phyloP scores from a whole-genome alignment of 2,113 vertebrate genomes.

The Laticauda colubrina region DNA sequence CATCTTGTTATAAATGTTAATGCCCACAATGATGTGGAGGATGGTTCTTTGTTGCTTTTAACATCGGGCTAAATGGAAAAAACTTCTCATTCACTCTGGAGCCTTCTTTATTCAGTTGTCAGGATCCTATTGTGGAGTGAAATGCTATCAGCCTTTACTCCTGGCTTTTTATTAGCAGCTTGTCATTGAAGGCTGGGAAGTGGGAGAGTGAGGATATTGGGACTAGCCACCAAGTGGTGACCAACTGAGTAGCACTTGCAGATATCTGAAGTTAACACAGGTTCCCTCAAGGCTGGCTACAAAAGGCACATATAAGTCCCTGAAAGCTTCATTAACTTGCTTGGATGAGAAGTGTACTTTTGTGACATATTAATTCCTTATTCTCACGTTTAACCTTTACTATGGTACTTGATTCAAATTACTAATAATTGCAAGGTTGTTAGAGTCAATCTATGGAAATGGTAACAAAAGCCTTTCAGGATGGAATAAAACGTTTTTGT shows the following conservation, averaged over 20 bases:
- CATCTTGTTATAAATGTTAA: conserved; percentile 53
- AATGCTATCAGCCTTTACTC: conserved; percentile 35
- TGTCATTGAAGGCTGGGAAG: conserved; percentile 28
- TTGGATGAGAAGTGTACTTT: conserved; percentile 58
- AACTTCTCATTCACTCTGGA: conserved; percentile 35
- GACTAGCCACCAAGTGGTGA: conserved; percentile 48
- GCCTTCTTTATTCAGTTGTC: conserved; percentile 42
- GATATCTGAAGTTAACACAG: conserved; percentile 29
- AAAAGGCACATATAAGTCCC: conserved; percentile 60
- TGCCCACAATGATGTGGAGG: conserved; percentile 37
- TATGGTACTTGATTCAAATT: conserved; percentile 71
- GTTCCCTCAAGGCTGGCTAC: conserved; percentile 25
- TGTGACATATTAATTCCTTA: conserved; percentile 76
- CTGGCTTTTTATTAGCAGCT: conserved; percentile 32
- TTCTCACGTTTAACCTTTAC: conserved; percentile 66
- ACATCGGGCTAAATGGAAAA: conserved; percentile 46
- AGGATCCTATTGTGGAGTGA: conserved; percentile 39
- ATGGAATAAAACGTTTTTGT: conserved; percentile 42
- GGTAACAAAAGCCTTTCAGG: conserved; percentile 48
- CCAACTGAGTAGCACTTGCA: conserved; percentile 41
- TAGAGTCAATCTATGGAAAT: conserved; percentile 58
- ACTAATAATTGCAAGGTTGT: conserved; percentile 67
- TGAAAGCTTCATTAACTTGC: conserved; percentile 68
- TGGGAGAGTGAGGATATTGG: conserved; percentile 6
- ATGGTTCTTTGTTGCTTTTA: conserved; percentile 47